Base-by-base conservation (phyloP, 1,140 invertebrate species). In the Euura saliciscinereae region DNA sequence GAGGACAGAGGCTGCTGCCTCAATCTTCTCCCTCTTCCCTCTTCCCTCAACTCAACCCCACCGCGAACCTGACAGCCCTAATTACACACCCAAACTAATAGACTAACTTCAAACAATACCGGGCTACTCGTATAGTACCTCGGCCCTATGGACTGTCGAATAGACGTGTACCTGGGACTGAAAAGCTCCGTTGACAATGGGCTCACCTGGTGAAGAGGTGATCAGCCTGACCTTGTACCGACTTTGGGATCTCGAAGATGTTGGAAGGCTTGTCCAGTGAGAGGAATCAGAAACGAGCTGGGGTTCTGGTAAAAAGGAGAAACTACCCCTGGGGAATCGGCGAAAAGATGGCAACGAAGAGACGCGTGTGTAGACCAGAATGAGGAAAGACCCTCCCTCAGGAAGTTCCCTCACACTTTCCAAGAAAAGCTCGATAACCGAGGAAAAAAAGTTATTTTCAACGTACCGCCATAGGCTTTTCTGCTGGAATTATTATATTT, bases 271-370 rank as follows among this genome's bases (percentile, higher is more conserved):
- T 64, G 28, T 28, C 28, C 28, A 28, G 74, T 75, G 76, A 75
- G 65, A n/a, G 71, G 73, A 75, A 78, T 68, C 71, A 73, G 78
- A 76, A 75, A 70, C 69, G 59, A 76, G 76, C 46, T 73, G 66
- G 66, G 70, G 51, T 13, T 3, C 7, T 8, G 43, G 44, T 45
- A 43, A 72, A 74, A 7, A 4, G 67, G 71, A 68, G 74, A 66
- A 74, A 66, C 74, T 76, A 51, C n/a, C 45, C 44, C 66, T n/a
- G 28, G 59, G 71, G 67, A 70, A 42, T 43, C 59, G 13, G 42
- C 46, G n/a, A 73, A 51, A 65, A 66, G 65, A 65, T 43, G 70
- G 71, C 65, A 59, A 8, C 51, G 70, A 78, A 78, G 76, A 72
- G 76, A 74, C 76, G 13, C 6, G 51, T 59, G 8, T 59, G 51